Evolutionary conservation across 2,113 vertebrate species (phyloP).

Genomic region (Drymodes brunneopygia): DNA sequence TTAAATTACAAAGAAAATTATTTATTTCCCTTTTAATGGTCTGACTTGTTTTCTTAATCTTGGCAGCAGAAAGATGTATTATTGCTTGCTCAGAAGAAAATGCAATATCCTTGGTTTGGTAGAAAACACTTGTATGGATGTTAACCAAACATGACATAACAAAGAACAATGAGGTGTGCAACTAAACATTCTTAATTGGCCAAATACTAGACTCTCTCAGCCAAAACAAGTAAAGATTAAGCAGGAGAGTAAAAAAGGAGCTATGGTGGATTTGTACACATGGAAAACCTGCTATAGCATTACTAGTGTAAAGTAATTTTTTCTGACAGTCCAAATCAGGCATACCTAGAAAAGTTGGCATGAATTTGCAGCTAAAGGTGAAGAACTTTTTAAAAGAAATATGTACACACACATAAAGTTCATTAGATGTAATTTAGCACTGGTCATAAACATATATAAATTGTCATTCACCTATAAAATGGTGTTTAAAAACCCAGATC

Average conservation of each 20-base stretch:
- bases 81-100: slow-evolving; percentile 5
- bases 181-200: not conserved
- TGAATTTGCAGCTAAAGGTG: not conserved
- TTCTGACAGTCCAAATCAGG: not conserved
- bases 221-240: not conserved
- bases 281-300: not conserved
- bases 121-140: not conserved
- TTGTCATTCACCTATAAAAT: not conserved
- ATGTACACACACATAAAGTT: not conserved
- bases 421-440: not conserved
- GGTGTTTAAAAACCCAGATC: rapidly evolving
- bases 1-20: not conserved
- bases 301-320: not conserved
- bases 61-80: not conserved
- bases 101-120: not conserved
- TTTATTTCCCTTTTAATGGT: not conserved
- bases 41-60: not conserved
- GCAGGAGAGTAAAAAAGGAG: not conserved
- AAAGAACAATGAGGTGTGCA: not conserved
- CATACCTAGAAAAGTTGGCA: not conserved
- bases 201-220: not conserved
- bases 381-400: not conserved
- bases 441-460: not conserved
- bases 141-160: not conserved
- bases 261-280: not conserved